Conservation (phyloP, 2,113 vertebrate species). For the Miniopterus natalensis region DNA sequence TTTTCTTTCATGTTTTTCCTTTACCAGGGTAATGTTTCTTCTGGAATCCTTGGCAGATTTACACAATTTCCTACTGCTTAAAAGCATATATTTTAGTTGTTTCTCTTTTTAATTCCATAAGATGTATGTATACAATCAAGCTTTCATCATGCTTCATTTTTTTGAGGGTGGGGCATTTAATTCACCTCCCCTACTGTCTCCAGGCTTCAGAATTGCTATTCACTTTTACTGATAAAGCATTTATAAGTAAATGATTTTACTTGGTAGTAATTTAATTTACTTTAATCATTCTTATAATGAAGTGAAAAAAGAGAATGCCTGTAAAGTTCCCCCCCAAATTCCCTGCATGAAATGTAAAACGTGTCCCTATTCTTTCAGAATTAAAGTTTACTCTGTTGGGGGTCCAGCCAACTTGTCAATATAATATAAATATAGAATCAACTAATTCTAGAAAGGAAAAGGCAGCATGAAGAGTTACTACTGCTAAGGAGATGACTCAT, state of each 20-base stretch:
- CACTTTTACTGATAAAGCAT: neutral
- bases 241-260: conserved; percentile 9
- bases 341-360: neutral
- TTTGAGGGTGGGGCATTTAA: neutral
- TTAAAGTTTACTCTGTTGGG: neutral
- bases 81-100: neutral
- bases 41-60: conserved; percentile 62
- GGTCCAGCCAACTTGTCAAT: neutral
- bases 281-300: neutral
- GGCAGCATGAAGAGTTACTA: neutral
- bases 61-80: neutral
- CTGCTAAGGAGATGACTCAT: neutral
- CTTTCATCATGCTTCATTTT: neutral
- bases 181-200: neutral
- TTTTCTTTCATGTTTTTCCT: conserved; percentile 65
- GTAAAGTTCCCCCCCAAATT: neutral
- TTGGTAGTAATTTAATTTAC: neutral
- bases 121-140: neutral
- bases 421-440: neutral
- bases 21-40: conserved; percentile 49
- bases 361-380: neutral
- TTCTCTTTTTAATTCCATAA: neutral
- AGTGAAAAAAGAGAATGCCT: neutral
- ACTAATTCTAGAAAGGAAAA: neutral
- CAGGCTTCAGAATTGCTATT: neutral